Percentiles rank a stretch among this genome's conserved stretches.
Conservation (phyloP, 2,797 vertebrate genomes). For the Sciurus carolinensis region DNA sequence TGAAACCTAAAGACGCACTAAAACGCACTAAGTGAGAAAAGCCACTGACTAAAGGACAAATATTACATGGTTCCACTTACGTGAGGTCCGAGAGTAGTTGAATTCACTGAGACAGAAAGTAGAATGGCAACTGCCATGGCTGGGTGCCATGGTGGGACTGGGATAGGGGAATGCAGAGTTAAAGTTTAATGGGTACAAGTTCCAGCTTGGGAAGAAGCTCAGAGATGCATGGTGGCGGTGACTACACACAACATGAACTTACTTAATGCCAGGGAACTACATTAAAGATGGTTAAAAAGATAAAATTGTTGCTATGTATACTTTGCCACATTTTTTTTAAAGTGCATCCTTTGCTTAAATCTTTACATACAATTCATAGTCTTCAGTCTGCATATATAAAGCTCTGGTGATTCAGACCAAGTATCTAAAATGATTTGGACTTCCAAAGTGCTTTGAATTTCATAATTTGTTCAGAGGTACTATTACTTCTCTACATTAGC, state of each 20-base stretch:
- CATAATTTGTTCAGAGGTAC: background rate
- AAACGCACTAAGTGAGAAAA: background rate
- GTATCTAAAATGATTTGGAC: background rate
- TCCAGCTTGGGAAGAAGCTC: background rate
- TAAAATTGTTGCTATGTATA: background rate
- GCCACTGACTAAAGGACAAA: background rate
- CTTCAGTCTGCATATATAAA: background rate
- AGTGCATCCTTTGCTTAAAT: background rate
- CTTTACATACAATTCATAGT: background rate
- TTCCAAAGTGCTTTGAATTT: background rate
- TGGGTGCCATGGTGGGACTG: background rate
- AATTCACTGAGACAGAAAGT: background rate
- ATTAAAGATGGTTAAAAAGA: background rate
- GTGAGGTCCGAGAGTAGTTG: background rate
- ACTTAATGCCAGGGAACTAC: background rate
- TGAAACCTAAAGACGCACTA: background rate
- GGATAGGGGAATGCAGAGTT: background rate
- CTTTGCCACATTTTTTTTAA: background rate
- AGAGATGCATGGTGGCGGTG: background rate
- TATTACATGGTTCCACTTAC: background rate
- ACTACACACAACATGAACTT: background rate
- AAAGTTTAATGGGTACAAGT: background rate
- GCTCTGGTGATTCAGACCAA: background rate
- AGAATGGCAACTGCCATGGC: background rate
- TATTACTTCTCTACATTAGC: background rate